A percentile compares a stretch with the other conserved stretches of the same genome.
phyloP scores from a whole-genome alignment of 2,797 vertebrate genomes.

The Pangasius krempfi region DNA sequence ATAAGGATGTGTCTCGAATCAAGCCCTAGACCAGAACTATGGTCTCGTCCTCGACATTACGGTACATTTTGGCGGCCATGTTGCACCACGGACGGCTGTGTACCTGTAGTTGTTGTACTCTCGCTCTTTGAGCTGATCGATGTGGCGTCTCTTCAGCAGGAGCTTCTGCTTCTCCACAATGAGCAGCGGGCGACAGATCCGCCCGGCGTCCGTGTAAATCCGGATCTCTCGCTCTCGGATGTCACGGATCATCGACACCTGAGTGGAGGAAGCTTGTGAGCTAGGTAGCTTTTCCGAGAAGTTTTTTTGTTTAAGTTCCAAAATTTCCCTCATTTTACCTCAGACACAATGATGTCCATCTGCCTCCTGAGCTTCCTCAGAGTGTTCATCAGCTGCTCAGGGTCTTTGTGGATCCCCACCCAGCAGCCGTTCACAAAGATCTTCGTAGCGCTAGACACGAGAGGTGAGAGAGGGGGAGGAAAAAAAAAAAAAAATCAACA shows the following conservation, averaged over 20 bases:
- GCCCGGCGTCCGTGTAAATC: conserved; percentile 95
- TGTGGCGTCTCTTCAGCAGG: conserved; percentile 93
- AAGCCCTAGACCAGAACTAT: not conserved
- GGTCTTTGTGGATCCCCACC: conserved; percentile 99
- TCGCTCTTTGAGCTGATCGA: conserved; percentile 95
- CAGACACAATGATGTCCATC: conserved; percentile 99
- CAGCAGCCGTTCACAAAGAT: conserved; percentile 99
- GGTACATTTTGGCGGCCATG: not conserved
- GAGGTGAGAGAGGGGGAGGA: no score
- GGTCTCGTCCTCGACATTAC: not conserved
- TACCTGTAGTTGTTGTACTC: conserved; percentile 99
- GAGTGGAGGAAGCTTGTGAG: conserved; percentile 7
- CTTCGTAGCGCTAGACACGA: conserved; percentile 86
- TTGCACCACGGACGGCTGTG: not conserved
- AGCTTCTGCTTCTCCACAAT: conserved; percentile 98
- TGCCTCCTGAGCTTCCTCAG: conserved; percentile 92
- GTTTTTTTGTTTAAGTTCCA: not conserved
- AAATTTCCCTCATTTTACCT: conserved; percentile 73
- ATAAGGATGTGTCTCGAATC: not conserved
- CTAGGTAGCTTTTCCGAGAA: not conserved
- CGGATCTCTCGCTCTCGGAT: conserved; percentile 96
- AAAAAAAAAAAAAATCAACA: not conserved
- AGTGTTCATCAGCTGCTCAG: conserved; percentile 97
- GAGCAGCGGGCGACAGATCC: conserved; percentile 93
- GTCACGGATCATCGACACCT: conserved; percentile 99